Evolutionary conservation across 2,888 invertebrate genomes (phyloP), one percentile per base, ranked within the genome.

Genomic region (Charanyca ferruginea): DNA sequence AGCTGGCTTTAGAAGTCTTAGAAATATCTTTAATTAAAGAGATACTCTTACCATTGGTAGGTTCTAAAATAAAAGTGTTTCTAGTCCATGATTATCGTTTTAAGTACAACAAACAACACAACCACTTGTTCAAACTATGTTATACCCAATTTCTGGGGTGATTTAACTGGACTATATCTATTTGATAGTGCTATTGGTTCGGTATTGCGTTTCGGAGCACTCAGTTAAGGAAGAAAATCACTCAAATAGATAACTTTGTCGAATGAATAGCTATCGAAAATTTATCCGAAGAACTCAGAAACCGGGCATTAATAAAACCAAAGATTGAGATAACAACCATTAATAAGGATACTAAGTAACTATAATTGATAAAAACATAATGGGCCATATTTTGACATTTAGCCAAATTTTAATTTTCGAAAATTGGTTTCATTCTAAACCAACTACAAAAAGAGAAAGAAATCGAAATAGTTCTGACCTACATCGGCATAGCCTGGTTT

Each of bases 401-500:
- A 48, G 6, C 8, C 35, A 62, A 22, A 5, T 18, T 0, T 0
- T 4, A 18, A 42, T 42, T 9, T 25, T 35, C 13, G n/a, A n/a
- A 66, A 58, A 48, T 23, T 28, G 18, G 3, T 51, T 45, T 18
- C 11, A 49, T 22, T 28, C 16, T 49, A 18, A 51, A 25, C n/a
- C 22, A 3, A 22, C 3, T 13, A n/a, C 25, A 38, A 16, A 44
- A 57, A 25, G 18, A 41, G 23, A 48, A 23, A 23, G 22, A n/a
- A 28, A 28, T 11, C 3, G 11, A 51, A 47, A 58, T 20, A 59
- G 11, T 67, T 68, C 51, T 49, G 57, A 54, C 62, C 68, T 28
- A 61, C 16, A 65, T 54, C 32, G 11, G 38, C n/a, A 47, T 23
- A 49, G 65, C 25, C 61, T 70, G 48, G 54, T 79, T 74, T 74